phyloP scores from a whole-genome alignment of 2,797 vertebrate genomes.

The Microctenopoma stevenorrisi region DNA sequence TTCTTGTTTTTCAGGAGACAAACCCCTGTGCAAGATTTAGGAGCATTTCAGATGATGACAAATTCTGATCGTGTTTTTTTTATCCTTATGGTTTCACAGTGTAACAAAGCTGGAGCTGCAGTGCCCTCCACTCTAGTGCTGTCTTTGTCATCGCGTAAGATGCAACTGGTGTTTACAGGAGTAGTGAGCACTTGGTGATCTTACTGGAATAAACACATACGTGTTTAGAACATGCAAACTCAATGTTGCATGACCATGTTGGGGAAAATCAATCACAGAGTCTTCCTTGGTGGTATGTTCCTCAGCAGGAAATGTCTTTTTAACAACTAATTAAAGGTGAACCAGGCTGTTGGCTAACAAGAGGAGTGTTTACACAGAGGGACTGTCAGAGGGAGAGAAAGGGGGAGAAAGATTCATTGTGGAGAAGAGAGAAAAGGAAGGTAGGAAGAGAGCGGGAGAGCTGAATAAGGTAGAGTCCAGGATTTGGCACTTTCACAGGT shows the following conservation, averaged over 20 bases:
- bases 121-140: neutral
- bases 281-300: constrained; percentile 68
- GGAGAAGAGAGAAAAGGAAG: constrained; percentile 40
- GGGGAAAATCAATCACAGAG: constrained; percentile 15
- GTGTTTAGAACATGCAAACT: neutral
- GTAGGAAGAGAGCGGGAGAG: constrained; percentile 45
- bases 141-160: constrained; percentile 7
- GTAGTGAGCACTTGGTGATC: neutral
- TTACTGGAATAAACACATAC: neutral
- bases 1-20: constrained; percentile 15
- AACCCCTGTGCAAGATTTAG: constrained; percentile 12
- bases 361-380: constrained; percentile 78
- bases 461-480: constrained; percentile 47
- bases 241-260: neutral
- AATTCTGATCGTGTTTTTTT: constrained; percentile 14
- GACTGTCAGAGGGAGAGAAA: constrained; percentile 41
- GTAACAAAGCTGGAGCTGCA: neutral
- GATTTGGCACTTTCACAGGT: constrained; percentile 80
- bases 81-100: neutral
- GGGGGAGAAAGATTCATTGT: constrained; percentile 53
- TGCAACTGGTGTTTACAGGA: constrained; percentile 6
- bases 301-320: constrained; percentile 81
- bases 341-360: constrained; percentile 64
- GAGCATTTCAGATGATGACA: constrained; percentile 20
- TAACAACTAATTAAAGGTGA: constrained; percentile 80